These are phyloP conservation scores for Muntiacus muntjak DNA, from an alignment of 2,113 vertebrate genomes.

Conservation along the genomic window DNA sequence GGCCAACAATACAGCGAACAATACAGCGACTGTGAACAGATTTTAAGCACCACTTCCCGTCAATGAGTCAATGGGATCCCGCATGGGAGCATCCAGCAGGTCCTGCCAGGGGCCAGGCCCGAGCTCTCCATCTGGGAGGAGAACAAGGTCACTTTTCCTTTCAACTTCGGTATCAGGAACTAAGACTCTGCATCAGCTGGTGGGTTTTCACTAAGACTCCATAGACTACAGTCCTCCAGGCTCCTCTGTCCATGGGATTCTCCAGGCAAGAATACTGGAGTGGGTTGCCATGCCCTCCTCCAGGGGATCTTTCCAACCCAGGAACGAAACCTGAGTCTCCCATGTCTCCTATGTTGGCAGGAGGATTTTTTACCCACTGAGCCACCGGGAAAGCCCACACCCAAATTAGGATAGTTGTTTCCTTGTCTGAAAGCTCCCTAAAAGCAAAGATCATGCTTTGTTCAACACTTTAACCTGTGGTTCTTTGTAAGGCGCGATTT, in stretches of 20 bases:
- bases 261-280: not conserved
- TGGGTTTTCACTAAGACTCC: not conserved
- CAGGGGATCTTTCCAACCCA: not conserved
- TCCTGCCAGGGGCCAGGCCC: rapidly evolving
- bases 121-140: not conserved
- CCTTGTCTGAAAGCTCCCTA: not conserved
- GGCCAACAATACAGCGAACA: not conserved
- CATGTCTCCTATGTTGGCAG: rapidly evolving
- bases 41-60: not conserved
- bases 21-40: not conserved
- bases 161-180: not conserved
- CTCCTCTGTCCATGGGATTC: not conserved
- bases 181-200: not conserved
- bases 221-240: not conserved
- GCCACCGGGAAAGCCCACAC: not conserved
- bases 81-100: rapidly evolving
- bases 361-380: not conserved
- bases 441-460: not conserved
- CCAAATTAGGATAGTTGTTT: not conserved
- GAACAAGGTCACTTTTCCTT: not conserved
- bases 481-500: not conserved
- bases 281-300: not conserved
- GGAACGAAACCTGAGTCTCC: not conserved
- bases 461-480: not conserved
- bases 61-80: not conserved